These are phyloP conservation scores for Machimus atricapillus DNA, from an alignment of 2,888 invertebrate species.

Conservation along the genomic window DNA sequence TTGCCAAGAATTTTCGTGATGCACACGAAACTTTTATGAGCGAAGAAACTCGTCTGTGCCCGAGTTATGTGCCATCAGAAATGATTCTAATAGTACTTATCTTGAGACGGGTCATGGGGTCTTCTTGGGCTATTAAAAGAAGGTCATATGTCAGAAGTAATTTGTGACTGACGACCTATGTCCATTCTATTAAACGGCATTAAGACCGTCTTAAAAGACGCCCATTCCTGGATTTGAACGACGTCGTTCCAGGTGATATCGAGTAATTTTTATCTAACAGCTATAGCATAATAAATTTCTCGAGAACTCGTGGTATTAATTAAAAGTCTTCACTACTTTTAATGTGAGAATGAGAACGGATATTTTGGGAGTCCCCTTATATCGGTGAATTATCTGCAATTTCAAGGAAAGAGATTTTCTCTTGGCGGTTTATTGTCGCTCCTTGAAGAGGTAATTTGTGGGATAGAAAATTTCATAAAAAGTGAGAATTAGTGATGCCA, in stretches of 20 bases:
- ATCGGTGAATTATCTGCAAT: neutral
- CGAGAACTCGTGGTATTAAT: neutral
- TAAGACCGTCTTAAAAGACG: neutral
- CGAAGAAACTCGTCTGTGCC: neutral
- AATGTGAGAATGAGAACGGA: neutral
- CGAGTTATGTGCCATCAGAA: neutral
- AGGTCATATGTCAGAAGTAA: neutral
- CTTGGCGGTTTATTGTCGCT: neutral
- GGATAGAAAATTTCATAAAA: neutral
- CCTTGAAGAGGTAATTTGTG: neutral
- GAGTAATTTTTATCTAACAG: neutral
- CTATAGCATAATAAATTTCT: neutral
- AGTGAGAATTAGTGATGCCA: neutral
- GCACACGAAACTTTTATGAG: neutral
- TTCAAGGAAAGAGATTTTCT: neutral
- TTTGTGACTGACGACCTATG: neutral
- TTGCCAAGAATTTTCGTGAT: neutral
- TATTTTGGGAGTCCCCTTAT: neutral
- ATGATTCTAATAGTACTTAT: neutral
- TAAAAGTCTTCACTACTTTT: neutral
- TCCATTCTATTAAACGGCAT: neutral
- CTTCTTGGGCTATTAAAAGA: neutral
- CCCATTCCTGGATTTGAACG: neutral
- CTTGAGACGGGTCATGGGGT: neutral
- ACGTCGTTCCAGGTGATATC: constrained; percentile 1